Base-by-base conservation (phyloP, 1,140 invertebrate genomes). In the Euglossa dilemma region DNA sequence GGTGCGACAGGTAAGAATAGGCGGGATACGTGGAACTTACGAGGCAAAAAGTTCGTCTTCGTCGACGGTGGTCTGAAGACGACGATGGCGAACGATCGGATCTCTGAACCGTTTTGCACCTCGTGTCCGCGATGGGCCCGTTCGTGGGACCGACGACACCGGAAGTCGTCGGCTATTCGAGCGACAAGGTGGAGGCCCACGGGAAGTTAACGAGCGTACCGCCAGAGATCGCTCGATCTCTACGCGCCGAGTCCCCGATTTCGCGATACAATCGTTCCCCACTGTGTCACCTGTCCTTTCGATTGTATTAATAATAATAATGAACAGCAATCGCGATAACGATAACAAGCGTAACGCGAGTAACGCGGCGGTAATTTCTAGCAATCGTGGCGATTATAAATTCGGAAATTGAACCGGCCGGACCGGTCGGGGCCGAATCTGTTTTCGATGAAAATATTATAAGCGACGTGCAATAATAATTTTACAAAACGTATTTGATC, bases 61-160 rank as follows among this genome's bases (percentile, higher is more conserved):
- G n/a, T n/a, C 47, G 20, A 14, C 18, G 43, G 23, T 25, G 12
- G 28, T 43, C 14, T 45, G 8, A 25, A 5, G 5, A n/a, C n/a
- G n/a, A n/a, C n/a, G n/a, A n/a, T 11, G 36, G 20, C 20, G 43
- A 56, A 59, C 23, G 56, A 80, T 72, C 20, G 43, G 64, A 63
- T 52, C 69, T 2, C 12, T 71, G 66, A 71, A 71, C 43, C 56
- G 54, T 80, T 71, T 71, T 73, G 78, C 57, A 71, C 43, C 25
- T 54, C 18, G 43, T 47, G 61, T 63, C 63, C 54, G 78, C 57
- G 63, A 80, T 73, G 67, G 36, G 59, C 28, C 78, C 67, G 69
- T 73, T 71, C 78, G 78, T 63, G 69, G 45, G 78, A 80, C 45
- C 69, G 69, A 73, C 78, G 67, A 72, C 45, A 73, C 78, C 78